phyloP scores from a whole-genome alignment of 1,140 invertebrate genomes.

The Orussus abietinus region DNA sequence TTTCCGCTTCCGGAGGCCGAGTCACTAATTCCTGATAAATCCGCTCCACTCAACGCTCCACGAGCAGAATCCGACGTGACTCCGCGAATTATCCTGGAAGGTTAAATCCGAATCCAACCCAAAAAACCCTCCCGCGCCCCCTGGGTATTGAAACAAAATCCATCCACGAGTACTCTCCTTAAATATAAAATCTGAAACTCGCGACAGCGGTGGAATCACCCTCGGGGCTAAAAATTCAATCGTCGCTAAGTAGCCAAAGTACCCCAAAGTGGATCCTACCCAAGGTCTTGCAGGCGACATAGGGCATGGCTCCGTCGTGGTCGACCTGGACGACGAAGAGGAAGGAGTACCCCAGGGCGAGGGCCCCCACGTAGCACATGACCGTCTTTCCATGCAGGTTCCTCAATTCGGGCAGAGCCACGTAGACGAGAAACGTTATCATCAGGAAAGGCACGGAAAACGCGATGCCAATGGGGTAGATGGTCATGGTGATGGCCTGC shows the following conservation, averaged over 20 bases:
- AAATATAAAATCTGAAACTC: too few species aligned
- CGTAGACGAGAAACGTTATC: conserved; percentile 63
- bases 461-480: conserved; percentile 49
- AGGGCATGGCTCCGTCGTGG: neutral
- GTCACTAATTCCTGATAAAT: too few species aligned
- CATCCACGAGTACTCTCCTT: too few species aligned
- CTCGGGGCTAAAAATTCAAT: neutral
- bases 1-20: too few species aligned
- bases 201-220: neutral
- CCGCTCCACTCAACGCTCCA: too few species aligned
- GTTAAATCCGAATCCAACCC: too few species aligned
- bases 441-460: conserved; percentile 64
- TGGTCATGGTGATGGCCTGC: neutral
- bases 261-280: conserved; percentile 15
- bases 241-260: conserved; percentile 5
- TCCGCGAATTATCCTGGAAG: too few species aligned
- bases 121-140: too few species aligned
- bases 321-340: conserved; percentile 55
- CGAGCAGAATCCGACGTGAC: too few species aligned
- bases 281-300: conserved; percentile 8
- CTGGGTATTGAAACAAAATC: too few species aligned
- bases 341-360: conserved; percentile 57
- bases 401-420: conserved; percentile 59
- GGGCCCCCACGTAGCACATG: conserved; percentile 60
- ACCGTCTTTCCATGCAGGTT: conserved; percentile 65